These are phyloP conservation scores for Poeciliopsis infans DNA, from an alignment of 2,797 vertebrate species.

Conservation along the genomic window DNA sequence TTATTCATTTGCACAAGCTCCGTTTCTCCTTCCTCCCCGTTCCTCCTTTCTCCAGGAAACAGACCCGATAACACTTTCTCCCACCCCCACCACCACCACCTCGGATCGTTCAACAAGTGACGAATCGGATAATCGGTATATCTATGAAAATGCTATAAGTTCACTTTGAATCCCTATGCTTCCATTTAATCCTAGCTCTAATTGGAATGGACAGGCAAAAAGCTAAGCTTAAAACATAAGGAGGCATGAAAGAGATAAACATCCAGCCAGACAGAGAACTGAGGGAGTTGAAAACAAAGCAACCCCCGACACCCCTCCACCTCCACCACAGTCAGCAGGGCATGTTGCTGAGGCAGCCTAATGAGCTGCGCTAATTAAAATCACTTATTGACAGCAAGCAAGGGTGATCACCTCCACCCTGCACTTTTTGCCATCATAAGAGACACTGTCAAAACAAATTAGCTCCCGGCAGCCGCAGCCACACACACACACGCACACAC, in stretches of 20 bases:
- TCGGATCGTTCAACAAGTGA: conserved; percentile 55
- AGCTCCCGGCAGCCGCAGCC: conserved; percentile 59
- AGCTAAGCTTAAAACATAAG: conserved; percentile 31
- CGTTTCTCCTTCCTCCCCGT: conserved; percentile 43
- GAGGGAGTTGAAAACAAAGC: conserved; percentile 55
- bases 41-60: conserved; percentile 62
- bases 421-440: conserved; percentile 72
- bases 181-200: background rate
- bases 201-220: conserved; percentile 29
- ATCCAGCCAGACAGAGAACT: conserved; percentile 42
- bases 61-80: conserved; percentile 62
- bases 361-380: conserved; percentile 85
- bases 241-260: conserved; percentile 38
- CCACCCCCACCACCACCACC: conserved; percentile 10
- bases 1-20: conserved; percentile 84
- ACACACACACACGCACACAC: conserved; percentile 26
- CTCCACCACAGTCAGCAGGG: conserved; percentile 64
- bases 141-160: no score
- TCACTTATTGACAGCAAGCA: conserved; percentile 82
- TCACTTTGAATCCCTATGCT: background rate
- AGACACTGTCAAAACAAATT: conserved; percentile 82
- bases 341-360: conserved; percentile 73
- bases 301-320: conserved; percentile 15
- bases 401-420: conserved; percentile 79
- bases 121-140: conserved; percentile 34